Evolutionary conservation across 1,140 invertebrate species (phyloP).

Genomic region (Hycleus cichorii): DNA sequence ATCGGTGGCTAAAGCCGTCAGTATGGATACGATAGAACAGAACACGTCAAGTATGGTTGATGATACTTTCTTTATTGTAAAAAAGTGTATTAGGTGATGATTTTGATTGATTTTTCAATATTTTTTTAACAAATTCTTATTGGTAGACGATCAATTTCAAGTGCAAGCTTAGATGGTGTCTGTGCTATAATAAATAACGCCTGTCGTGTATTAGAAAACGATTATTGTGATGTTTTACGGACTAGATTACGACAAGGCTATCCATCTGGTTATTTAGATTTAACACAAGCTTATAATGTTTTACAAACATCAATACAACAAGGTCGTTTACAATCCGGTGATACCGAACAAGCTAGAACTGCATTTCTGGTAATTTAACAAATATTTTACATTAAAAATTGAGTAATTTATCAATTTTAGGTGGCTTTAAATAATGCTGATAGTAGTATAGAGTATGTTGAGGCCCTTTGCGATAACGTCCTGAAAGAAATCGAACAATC

Average conservation of each 20-base stretch:
- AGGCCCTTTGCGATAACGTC: slow-evolving; percentile 67
- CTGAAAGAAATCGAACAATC: slow-evolving; percentile 59
- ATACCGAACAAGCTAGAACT: slow-evolving; percentile 62
- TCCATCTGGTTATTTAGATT: slow-evolving; percentile 76
- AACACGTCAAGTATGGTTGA: slow-evolving; percentile 91
- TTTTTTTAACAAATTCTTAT: not conserved
- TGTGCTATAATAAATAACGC: slow-evolving; percentile 97
- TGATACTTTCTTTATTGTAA: slow-evolving; percentile 96
- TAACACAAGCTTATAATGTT: slow-evolving; percentile 71
- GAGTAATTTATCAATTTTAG: slow-evolving; percentile 40
- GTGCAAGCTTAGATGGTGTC: slow-evolving; percentile 87
- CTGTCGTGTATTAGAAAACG: slow-evolving; percentile 78
- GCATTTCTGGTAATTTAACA: slow-evolving; percentile 48
- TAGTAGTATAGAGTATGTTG: slow-evolving; percentile 82
- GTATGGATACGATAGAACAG: slow-evolving; percentile 71
- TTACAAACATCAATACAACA: slow-evolving; percentile 76
- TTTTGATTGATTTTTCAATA: not conserved
- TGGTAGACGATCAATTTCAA: slow-evolving; percentile 73
- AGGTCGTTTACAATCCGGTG: slow-evolving; percentile 70
- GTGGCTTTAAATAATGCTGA: slow-evolving; percentile 92
- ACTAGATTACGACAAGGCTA: slow-evolving; percentile 74
- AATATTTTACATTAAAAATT: slow-evolving; percentile 54
- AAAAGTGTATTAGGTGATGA: slow-evolving; percentile 83
- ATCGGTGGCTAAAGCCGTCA: slow-evolving; percentile 89
- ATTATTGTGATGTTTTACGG: slow-evolving; percentile 72